Percentiles rank a stretch among this genome's conserved stretches.
Evolutionary conservation across 2,797 vertebrate genomes (phyloP).

Genomic region (Acipenser transmontanus): DNA sequence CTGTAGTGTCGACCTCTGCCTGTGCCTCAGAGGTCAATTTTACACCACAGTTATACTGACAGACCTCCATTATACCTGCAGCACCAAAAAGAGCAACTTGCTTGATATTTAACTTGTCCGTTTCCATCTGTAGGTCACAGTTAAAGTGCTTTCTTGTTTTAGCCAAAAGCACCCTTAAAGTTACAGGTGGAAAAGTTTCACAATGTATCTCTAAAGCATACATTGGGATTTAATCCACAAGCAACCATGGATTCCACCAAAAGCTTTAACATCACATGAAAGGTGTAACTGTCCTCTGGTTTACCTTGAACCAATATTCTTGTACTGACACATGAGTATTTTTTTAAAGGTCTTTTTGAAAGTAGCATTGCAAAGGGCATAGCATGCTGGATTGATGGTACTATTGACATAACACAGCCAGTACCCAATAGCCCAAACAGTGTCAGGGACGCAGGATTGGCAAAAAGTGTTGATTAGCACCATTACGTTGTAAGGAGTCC

Average conservation of each 20-base stretch:
- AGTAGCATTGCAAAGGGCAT: slow-evolving; percentile 89
- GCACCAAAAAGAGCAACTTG: slow-evolving; percentile 18
- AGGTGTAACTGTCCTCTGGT: slow-evolving; percentile 3
- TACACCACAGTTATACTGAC: too few relatives aligned
- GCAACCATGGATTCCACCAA: slow-evolving; percentile 1
- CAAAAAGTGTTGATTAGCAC: slow-evolving; percentile 95
- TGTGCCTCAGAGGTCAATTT: too few relatives aligned
- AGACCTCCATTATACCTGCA: too few relatives aligned
- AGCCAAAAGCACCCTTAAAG: slow-evolving; percentile 27
- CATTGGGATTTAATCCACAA: slow-evolving; percentile 10
- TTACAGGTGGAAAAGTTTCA: slow-evolving; percentile 25
- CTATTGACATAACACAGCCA: slow-evolving; percentile 98
- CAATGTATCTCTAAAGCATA: slow-evolving; percentile 19
- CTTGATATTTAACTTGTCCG: slow-evolving; percentile 34
- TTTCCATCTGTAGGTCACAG: slow-evolving; percentile 6
- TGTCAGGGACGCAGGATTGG: slow-evolving; percentile 73
- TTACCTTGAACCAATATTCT: slow-evolving; percentile 78
- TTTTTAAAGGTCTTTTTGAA: slow-evolving; percentile 98
- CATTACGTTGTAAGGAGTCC: slow-evolving; percentile 97
- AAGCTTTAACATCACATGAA: slow-evolving; percentile 2
- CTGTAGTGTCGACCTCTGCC: too few relatives aligned
- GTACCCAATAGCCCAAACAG: slow-evolving; percentile 88
- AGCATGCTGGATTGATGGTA: slow-evolving; percentile 95
- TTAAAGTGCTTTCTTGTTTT: slow-evolving; percentile 16
- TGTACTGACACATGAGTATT: slow-evolving; percentile 89